Percentiles rank a stretch among this genome's conserved stretches.
Evolutionary conservation across 2,888 invertebrate species (phyloP).

Genomic region (Spilarctia lutea): DNA sequence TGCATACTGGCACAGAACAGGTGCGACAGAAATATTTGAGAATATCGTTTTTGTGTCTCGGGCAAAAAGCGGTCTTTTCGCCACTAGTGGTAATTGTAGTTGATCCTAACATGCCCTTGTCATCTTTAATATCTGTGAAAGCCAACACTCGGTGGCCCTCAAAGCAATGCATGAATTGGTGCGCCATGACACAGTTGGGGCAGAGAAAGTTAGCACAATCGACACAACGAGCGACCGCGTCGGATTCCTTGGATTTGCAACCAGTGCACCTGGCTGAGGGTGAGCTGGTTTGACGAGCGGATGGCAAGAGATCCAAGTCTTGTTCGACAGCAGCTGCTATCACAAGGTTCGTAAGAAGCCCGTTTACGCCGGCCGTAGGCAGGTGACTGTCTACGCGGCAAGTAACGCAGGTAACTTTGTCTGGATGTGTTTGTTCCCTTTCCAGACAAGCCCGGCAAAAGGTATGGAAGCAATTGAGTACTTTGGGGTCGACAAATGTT

Average conservation of each 20-base stretch:
- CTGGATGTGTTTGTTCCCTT: slow-evolving; percentile 89
- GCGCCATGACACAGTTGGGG: slow-evolving; percentile 99
- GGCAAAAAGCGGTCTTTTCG: slow-evolving; percentile 91
- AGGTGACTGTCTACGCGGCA: slow-evolving; percentile 86
- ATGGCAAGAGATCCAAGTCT: slow-evolving; percentile 83
- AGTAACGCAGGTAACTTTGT: slow-evolving; percentile 92
- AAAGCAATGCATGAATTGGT: slow-evolving; percentile 99
- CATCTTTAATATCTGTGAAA: slow-evolving; percentile 89
- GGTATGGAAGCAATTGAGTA: slow-evolving; percentile 93
- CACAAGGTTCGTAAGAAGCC: slow-evolving; percentile 89
- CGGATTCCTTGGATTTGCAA: slow-evolving; percentile 97
- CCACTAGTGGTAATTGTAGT: slow-evolving; percentile 85
- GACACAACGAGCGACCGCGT: slow-evolving; percentile 98
- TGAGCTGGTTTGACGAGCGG: slow-evolving; percentile 78
- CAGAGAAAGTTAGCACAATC: slow-evolving; percentile 99
- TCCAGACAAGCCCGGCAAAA: slow-evolving; percentile 94
- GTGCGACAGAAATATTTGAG: slow-evolving; percentile 98
- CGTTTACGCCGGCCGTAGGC: slow-evolving; percentile 87
- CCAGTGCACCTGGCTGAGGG: slow-evolving; percentile 94
- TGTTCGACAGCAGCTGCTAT: slow-evolving; percentile 85
- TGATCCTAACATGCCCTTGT: slow-evolving; percentile 84
- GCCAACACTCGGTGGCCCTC: slow-evolving; percentile 97
- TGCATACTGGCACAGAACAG: slow-evolving; percentile 97
- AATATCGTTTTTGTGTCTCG: slow-evolving; percentile 95
- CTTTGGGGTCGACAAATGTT: slow-evolving; percentile 90